A percentile compares a stretch with the other conserved stretches of the same genome.
Evolutionary conservation across 1,140 invertebrate genomes (phyloP).

Genomic region (Oryctes rhinoceros): DNA sequence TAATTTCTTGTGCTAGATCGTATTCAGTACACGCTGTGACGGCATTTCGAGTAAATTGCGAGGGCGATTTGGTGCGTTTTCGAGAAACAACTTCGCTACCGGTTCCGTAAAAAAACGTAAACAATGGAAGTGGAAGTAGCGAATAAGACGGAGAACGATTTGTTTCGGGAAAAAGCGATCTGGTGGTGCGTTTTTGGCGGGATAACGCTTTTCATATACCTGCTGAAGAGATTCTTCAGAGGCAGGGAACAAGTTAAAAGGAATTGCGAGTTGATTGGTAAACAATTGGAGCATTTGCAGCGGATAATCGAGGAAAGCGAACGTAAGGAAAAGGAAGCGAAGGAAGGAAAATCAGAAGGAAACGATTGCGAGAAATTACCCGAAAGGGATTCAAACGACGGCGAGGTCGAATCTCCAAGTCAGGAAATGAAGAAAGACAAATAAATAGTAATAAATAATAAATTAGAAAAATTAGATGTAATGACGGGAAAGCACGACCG

Average conservation of each 20-base stretch:
- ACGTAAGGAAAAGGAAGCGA: constrained; percentile 27
- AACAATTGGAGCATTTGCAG: constrained; percentile 39
- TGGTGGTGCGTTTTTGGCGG: constrained; percentile 16
- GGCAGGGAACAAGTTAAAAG: constrained; percentile 28
- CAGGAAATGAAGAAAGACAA: constrained; percentile 8
- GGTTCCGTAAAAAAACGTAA: no score
- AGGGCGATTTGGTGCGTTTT: no score
- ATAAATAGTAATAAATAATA: constrained; percentile 21
- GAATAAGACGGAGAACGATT: not conserved
- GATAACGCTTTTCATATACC: constrained; percentile 1
- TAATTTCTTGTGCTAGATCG: not conserved
- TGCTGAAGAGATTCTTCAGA: constrained; percentile 23
- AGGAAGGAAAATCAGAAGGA: constrained; percentile 1
- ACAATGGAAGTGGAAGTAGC: constrained; percentile 2
- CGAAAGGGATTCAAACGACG: not conserved
- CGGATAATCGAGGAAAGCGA: constrained; percentile 41
- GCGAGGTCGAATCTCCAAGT: not conserved
- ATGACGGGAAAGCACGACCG: not conserved
- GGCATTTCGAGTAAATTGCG: not conserved
- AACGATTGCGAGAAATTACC: not conserved
- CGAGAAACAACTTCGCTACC: no score
- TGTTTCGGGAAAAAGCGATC: not conserved
- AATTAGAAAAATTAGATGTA: constrained; percentile 11
- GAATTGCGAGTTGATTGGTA: constrained; percentile 29
- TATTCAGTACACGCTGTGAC: not conserved